phyloP scores from a whole-genome alignment of 2,113 vertebrate genomes.

The Uria lomvia region DNA sequence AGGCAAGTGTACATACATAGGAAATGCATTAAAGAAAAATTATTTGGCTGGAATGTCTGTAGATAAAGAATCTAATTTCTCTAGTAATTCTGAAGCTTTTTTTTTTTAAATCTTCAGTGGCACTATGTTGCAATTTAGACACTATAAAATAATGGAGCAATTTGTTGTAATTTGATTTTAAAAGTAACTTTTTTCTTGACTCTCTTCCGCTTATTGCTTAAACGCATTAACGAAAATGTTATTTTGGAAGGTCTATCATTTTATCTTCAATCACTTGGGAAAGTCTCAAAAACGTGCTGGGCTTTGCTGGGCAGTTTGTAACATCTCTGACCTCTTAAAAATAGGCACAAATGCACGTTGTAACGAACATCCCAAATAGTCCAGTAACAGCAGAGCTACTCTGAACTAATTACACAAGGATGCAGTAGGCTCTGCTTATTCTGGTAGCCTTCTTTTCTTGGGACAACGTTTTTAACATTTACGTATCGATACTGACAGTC shows the following conservation, averaged over 20 bases:
- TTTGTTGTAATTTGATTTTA: not conserved
- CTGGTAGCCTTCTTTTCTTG: not conserved
- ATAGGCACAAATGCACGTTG: not conserved
- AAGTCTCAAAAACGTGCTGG: not conserved
- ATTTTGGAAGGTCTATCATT: not conserved
- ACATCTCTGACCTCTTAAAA: not conserved
- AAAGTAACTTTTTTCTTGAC: not conserved
- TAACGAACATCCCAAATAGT: not conserved
- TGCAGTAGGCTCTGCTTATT: not conserved
- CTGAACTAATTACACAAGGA: not conserved
- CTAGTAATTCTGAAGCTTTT: not conserved
- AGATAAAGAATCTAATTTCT: not conserved
- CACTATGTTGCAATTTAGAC: not conserved
- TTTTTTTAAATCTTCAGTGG: not conserved
- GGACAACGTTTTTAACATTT: not conserved
- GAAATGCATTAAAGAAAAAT: not conserved
- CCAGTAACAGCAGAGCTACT: not conserved
- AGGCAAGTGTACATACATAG: not conserved
- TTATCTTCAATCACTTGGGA: not conserved
- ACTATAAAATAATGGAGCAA: not conserved
- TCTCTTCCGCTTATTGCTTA: not conserved
- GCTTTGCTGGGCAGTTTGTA: not conserved
- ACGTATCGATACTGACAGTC: not conserved
- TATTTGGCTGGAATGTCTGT: not conserved
- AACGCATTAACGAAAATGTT: not conserved